Percentiles rank a stretch among this genome's conserved stretches.
These are phyloP conservation scores for Sinocyclocheilus anophthalmus DNA, from an alignment of 2,113 vertebrate genomes.

Conservation along the genomic window DNA sequence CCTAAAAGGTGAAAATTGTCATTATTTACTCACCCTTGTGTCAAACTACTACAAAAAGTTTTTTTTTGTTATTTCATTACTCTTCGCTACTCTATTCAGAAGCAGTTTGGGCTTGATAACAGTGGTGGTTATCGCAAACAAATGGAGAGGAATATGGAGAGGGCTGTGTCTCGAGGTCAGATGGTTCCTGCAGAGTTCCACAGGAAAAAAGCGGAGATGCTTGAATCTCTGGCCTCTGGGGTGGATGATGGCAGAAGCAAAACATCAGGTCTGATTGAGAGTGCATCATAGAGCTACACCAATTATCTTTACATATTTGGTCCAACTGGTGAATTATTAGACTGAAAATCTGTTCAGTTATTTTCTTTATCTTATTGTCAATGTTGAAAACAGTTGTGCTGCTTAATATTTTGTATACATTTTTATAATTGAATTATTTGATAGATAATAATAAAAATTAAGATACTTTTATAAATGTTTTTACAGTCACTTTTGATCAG, in stretches of 20 bases:
- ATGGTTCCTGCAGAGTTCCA: constrained; percentile 89
- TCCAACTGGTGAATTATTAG: not conserved
- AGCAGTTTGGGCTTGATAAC: constrained; percentile 85
- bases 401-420: not conserved
- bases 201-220: constrained; percentile 82
- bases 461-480: not conserved
- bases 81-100: constrained; percentile 68
- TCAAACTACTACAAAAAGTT: not conserved
- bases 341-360: not conserved
- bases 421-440: no score
- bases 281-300: not conserved
- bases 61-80: not conserved
- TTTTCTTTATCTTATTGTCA: not conserved
- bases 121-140: constrained; percentile 88
- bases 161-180: constrained; percentile 82
- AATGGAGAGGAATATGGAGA: constrained; percentile 84
- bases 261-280: constrained; percentile 80
- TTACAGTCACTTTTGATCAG: not conserved
- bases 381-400: not conserved
- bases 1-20: not conserved
- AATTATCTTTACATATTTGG: not conserved
- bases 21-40: not conserved
- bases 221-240: constrained; percentile 87
- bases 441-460: no score
- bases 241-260: constrained; percentile 87